These are phyloP conservation scores for Laticauda colubrina DNA, from an alignment of 2,113 vertebrate genomes.

Conservation along the genomic window DNA sequence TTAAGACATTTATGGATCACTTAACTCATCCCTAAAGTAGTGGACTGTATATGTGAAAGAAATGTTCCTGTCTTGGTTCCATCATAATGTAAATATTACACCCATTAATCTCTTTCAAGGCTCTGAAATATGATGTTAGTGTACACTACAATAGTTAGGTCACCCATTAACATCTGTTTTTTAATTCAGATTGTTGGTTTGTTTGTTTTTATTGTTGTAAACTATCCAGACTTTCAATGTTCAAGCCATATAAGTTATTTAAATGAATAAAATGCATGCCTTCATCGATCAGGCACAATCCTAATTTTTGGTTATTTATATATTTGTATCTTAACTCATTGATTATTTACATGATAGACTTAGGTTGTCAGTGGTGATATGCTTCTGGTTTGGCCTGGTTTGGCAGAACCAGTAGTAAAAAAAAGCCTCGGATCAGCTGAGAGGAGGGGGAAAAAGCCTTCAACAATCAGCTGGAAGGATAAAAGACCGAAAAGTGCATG, in stretches of 20 bases:
- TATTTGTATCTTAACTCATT: neutral
- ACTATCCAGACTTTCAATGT: neutral
- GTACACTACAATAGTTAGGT: neutral
- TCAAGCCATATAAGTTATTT: neutral
- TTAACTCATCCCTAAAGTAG: conserved; percentile 1
- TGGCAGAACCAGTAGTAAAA: too few species aligned
- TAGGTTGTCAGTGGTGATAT: neutral
- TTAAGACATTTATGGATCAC: neutral
- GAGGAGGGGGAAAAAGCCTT: too few species aligned
- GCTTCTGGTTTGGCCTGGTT: too few species aligned
- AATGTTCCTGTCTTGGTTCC: neutral
- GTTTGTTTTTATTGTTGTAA: neutral
- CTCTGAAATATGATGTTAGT: neutral
- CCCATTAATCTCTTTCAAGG: neutral
- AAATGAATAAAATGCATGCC: neutral
- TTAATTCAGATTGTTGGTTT: neutral
- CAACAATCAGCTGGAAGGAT: too few species aligned
- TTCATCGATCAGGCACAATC: neutral
- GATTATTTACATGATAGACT: neutral
- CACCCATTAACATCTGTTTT: neutral
- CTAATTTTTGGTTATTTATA: neutral
- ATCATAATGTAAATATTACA: neutral
- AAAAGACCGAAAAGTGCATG: too few species aligned
- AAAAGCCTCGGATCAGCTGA: too few species aligned
- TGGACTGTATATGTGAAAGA: neutral